Evolutionary conservation across 2,888 invertebrate species (phyloP), one percentile per base, ranked within the genome.

Genomic region (Dynastes hyllus): DNA sequence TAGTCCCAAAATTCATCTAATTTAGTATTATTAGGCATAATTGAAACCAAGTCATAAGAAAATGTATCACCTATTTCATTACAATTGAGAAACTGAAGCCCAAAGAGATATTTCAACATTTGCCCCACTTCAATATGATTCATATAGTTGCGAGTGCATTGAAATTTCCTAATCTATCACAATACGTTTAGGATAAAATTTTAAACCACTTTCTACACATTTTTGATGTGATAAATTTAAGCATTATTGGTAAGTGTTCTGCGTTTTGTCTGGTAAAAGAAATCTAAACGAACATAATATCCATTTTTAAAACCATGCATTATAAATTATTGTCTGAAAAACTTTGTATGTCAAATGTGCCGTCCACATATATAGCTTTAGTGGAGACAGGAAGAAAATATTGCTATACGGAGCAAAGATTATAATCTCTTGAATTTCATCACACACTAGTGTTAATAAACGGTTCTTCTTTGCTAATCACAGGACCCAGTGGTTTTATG

Each of bases 1-100:
- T 73, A 55, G 37, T 55, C 13, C n/a, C 73, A 73, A 55, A 27
- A 55, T 73, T 73, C 29, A 27, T 63, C 29, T 63, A 29, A 8
- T 29, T 63, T 27, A 13, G 63, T 27, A 63, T 63, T 63, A 63
- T 63, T 29, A 63, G 63, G 29, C 32, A 63, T 27, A 63, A 63
- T 63, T 22, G 29, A 29, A 63, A 63, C 29, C 27, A 63, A 63
- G 63, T 63, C 63, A 63, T 27, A 63, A 2, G 63, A 63, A 63
- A 63, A 63, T 27, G 63, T 29, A 63, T 58, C 58, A 58, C 22
- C 58, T 11, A 40, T 40, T 66, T 66, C n/a, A 40, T n/a, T 66
- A 40, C 1, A 63, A 40, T 66, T 45, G 40, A 13, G 37, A 66
- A 66, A 37, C 66, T 13, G 40, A 1, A 40, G 3, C 11, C 16